A percentile compares a stretch with the other conserved stretches of the same genome.
These are phyloP conservation scores for Pseudocheirus occidentalis DNA, from an alignment of 2,797 vertebrate species.

Conservation along the genomic window DNA sequence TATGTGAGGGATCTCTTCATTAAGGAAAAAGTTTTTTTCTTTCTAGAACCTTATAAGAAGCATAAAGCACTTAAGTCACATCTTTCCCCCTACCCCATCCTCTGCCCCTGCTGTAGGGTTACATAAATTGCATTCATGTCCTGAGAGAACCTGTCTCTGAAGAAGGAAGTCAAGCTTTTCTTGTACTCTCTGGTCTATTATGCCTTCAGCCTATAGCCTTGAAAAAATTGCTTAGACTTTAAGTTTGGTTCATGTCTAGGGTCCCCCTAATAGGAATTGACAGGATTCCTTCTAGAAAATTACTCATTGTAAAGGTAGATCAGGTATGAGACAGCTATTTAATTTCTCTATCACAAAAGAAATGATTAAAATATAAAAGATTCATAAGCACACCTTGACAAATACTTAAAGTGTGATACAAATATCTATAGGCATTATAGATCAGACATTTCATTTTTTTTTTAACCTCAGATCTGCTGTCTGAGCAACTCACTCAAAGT, in stretches of 20 bases:
- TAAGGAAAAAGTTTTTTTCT: constrained; percentile 55
- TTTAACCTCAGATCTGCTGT: not conserved
- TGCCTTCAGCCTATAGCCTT: not conserved
- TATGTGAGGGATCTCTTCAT: constrained; percentile 35
- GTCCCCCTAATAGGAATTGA: not conserved
- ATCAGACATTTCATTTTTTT: not conserved
- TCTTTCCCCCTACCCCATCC: not conserved
- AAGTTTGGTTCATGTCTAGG: not conserved
- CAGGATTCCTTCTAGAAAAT: not conserved
- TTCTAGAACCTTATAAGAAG: not conserved
- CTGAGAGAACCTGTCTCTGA: not conserved
- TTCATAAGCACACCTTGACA: not conserved
- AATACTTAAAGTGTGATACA: not conserved
- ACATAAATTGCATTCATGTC: not conserved
- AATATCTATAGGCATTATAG: not conserved
- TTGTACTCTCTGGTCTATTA: not conserved
- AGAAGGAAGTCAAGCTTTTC: not conserved
- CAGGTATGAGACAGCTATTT: not conserved
- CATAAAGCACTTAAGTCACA: not conserved
- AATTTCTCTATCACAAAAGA: not conserved
- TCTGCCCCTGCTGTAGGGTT: not conserved
- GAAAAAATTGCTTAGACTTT: not conserved
- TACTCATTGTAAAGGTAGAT: not conserved
- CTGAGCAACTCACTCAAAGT: not conserved
- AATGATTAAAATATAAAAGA: constrained; percentile 4